These are phyloP conservation scores for Muschampia plurimacula DNA, from an alignment of 2,888 invertebrate species.

Conservation along the genomic window DNA sequence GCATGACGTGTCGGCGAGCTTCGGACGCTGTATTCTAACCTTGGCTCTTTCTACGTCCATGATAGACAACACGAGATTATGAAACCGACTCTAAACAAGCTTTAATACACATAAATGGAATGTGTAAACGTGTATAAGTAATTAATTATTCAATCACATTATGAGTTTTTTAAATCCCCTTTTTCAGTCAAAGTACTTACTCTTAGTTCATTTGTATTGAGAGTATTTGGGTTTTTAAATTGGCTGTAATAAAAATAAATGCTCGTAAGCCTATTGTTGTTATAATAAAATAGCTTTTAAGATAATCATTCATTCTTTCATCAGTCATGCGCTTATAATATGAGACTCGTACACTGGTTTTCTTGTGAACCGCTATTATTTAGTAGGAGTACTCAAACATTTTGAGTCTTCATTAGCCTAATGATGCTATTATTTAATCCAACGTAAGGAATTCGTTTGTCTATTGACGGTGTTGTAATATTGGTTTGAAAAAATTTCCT, in stretches of 20 bases:
- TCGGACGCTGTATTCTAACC: conserved; percentile 50
- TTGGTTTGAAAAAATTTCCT: too few species aligned
- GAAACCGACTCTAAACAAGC: conserved; percentile 37
- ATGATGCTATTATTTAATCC: background rate
- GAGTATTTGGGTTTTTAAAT: too few species aligned
- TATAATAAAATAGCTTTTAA: background rate
- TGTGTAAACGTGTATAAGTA: too few species aligned
- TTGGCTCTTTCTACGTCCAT: conserved; percentile 50
- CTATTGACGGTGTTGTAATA: too few species aligned
- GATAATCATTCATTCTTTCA: background rate
- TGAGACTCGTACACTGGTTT: background rate
- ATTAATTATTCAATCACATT: too few species aligned
- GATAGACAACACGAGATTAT: conserved; percentile 29
- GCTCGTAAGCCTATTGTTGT: too few species aligned
- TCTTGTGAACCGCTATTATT: background rate
- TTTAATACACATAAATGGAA: too few species aligned
- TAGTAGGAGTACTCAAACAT: background rate
- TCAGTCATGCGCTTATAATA: background rate
- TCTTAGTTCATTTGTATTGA: too few species aligned
- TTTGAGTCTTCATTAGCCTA: background rate
- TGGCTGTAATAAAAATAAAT: too few species aligned
- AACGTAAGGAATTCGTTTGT: too few species aligned
- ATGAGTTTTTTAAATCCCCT: too few species aligned
- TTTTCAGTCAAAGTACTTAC: too few species aligned
- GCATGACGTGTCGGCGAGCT: conserved; percentile 47